Percentiles rank a stretch among this genome's conserved stretches.
Evolutionary conservation across 1,140 invertebrate species (phyloP).

Genomic region (Artemia franciscana): DNA sequence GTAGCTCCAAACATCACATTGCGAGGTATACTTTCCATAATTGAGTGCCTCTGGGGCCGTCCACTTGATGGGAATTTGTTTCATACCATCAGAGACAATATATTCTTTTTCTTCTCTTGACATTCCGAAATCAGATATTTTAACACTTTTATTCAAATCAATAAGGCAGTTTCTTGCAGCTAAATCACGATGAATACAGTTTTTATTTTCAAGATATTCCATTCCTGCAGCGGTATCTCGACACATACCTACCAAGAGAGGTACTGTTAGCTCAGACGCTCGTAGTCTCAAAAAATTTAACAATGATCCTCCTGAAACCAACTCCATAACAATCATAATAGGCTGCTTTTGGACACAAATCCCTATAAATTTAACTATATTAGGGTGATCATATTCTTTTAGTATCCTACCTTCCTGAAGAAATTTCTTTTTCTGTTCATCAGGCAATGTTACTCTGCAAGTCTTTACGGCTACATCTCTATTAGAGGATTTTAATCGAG

Average conservation of each 20-base stretch:
- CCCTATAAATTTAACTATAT: slow-evolving; percentile 86
- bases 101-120: slow-evolving; percentile 92
- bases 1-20: slow-evolving; percentile 97
- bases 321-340: slow-evolving; percentile 97
- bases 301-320: slow-evolving; percentile 75
- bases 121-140: slow-evolving; percentile 97
- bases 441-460: slow-evolving; percentile 70
- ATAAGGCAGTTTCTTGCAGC: slow-evolving; percentile 85
- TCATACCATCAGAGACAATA: slow-evolving; percentile 87
- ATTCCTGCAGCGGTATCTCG: slow-evolving; percentile 80
- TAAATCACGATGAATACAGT: slow-evolving; percentile 86
- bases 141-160: slow-evolving; percentile 60
- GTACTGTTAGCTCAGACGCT: slow-evolving; percentile 34
- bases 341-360: slow-evolving; percentile 94
- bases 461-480: slow-evolving; percentile 87
- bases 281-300: slow-evolving; percentile 64
- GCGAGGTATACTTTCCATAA: slow-evolving; percentile 65
- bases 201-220: slow-evolving; percentile 84
- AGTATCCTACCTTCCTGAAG: slow-evolving; percentile 82
- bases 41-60: slow-evolving; percentile 87
- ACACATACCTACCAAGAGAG: slow-evolving; percentile 67
- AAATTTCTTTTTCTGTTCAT: slow-evolving; percentile 90
- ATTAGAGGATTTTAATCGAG: slow-evolving; percentile 50
- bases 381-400: slow-evolving; percentile 89
- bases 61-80: slow-evolving; percentile 96